Conservation (phyloP, 1,140 invertebrate genomes). For the Agrilus planipennis region DNA sequence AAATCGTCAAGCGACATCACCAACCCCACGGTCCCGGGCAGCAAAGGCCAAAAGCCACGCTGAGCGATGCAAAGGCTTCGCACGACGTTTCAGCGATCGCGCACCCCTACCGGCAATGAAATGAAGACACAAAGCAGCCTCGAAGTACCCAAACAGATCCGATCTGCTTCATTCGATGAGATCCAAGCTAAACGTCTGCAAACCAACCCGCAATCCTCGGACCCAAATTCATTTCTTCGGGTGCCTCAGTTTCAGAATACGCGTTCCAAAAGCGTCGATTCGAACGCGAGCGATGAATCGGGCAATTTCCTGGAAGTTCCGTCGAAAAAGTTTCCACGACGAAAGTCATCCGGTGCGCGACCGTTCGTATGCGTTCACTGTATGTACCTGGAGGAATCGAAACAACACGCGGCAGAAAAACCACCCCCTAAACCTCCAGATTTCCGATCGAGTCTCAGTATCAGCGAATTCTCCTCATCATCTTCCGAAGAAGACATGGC, state of each 20-base stretch:
- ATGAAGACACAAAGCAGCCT: slow-evolving; percentile 84
- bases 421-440: slow-evolving; percentile 33
- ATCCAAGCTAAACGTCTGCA: slow-evolving; percentile 59
- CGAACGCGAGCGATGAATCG: slow-evolving; percentile 51
- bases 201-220: slow-evolving; percentile 27
- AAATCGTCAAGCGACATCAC: no score
- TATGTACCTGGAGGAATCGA: slow-evolving; percentile 45
- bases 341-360: slow-evolving; percentile 48
- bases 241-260: slow-evolving; percentile 52
- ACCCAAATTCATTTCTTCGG: slow-evolving; percentile 38
- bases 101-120: slow-evolving; percentile 73
- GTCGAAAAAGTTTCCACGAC: slow-evolving; percentile 45
- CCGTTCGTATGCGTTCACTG: slow-evolving; percentile 52
- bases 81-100: slow-evolving; percentile 73
- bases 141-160: slow-evolving; percentile 74
- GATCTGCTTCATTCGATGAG: slow-evolving; percentile 76
- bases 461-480: slow-evolving; percentile 37
- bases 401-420: slow-evolving; percentile 39
- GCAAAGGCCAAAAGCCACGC: slow-evolving; percentile 14
- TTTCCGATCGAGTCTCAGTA: slow-evolving; percentile 37
- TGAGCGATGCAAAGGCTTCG: slow-evolving; percentile 64
- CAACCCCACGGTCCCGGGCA: no score
- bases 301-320: slow-evolving; percentile 55
- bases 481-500: slow-evolving; percentile 37
- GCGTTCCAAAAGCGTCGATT: slow-evolving; percentile 67